Base-by-base conservation (phyloP, 53 echinoderm and acorn worm genomes). In the Astropecten irregularis region DNA sequence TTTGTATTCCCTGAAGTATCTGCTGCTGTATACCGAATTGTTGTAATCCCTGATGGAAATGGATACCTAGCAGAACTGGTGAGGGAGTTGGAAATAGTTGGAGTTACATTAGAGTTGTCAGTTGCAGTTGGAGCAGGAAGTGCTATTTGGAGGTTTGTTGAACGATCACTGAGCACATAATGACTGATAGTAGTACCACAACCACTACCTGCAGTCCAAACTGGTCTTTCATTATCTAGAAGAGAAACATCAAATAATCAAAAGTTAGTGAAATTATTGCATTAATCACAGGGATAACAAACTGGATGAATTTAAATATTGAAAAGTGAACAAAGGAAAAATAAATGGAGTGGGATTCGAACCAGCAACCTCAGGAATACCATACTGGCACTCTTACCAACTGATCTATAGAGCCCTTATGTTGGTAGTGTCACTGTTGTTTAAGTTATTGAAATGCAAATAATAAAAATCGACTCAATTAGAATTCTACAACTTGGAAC, bases 201-300 rank as follows among this genome's bases (percentile, higher is more conserved):
- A 13, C 46, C 76, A 2, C 30, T 73, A 7, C 11, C 9, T 15
- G 48, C 0, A 0, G 61, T 60, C 29, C 81, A 84, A 0, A 57
- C 67, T 19, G 92, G 92, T 8, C 82, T 73, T 50, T 85, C 61
- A 68, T 82, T 85, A 19, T 88, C 92, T 92, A 66, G 3, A 82
- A n/a, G n/a, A n/a, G n/a, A n/a, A n/a, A n/a, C n/a, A n/a, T n/a
- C n/a, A n/a, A n/a, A n/a, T 9, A 7, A 21, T n/a, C 65, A 2
- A 13, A 65, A n/a, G 30, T 15, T 15, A 70, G 40, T 19, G 40
- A 15, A 32, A 69, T 8, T 15, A 19, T 19, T 34, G 1, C 37
- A 70, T 20, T 26, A 9, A 71, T 20, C 16, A 4, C 1, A 47
- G 9, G 32, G 27, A 37, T n/a, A n/a, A n/a, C n/a, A n/a, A n/a